Evolutionary conservation across 2,113 vertebrate species (phyloP).

Genomic region (Apeltes quadracus): DNA sequence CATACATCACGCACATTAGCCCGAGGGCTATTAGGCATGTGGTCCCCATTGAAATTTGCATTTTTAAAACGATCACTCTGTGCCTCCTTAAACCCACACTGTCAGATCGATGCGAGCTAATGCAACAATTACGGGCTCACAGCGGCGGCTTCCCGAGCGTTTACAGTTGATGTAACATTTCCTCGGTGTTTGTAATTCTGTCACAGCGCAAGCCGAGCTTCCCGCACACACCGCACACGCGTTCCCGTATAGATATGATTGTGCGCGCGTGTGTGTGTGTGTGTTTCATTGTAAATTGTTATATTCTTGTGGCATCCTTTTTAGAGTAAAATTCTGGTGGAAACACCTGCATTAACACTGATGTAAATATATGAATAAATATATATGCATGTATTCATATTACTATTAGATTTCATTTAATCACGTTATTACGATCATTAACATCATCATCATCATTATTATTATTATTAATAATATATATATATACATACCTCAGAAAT

Average conservation of each 20-base stretch:
- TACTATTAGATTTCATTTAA: too few species aligned
- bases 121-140: slow-evolving; percentile 59
- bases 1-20: slow-evolving; percentile 78
- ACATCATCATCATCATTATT: neutral
- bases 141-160: slow-evolving; percentile 24
- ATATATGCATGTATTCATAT: neutral
- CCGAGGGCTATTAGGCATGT: slow-evolving; percentile 74
- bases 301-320: neutral
- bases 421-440: too few species aligned
- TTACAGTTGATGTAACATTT: slow-evolving; percentile 53
- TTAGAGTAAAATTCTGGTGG: neutral
- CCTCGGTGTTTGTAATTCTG: slow-evolving; percentile 42
- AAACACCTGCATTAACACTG: neutral
- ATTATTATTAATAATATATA: neutral
- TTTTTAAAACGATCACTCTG: slow-evolving; percentile 71
- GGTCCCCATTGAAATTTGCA: slow-evolving; percentile 77
- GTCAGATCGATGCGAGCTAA: slow-evolving; percentile 53
- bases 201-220: neutral
- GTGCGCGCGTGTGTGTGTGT: too few species aligned
- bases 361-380: neutral
- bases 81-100: slow-evolving; percentile 58
- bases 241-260: neutral
- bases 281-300: neutral
- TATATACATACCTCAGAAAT: neutral
- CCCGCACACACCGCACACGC: neutral